Base-by-base conservation (phyloP, 1,140 invertebrate genomes). In the Capitella teleta region DNA sequence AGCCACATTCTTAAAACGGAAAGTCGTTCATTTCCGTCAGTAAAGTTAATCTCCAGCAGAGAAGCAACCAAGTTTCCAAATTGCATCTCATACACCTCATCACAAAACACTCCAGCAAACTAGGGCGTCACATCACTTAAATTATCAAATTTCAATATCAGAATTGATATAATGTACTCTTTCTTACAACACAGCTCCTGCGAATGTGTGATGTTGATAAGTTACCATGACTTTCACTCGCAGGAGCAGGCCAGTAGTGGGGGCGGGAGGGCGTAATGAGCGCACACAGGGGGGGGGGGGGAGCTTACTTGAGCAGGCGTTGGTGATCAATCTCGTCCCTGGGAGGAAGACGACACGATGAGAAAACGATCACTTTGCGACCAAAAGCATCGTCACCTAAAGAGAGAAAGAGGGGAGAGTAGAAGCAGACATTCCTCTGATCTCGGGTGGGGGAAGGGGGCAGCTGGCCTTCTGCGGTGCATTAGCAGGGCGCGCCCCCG, bases 291-390 rank as follows among this genome's bases (percentile, higher is more conserved):
- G 5, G 12, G 5, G n/a, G 8, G 25, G 2, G 2, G 21, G 38
- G 5, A 12, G 61, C 66, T 63, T 76, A 91, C 88, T 83, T 82
- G 30, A 93, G 75, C 44, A 94, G 78, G 68, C 81, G 78, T 52
- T 82, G 79, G 64, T 92, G 88, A 70, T 89, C 82, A 56, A 93
- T 76, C 57, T 82, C 81, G 64, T 84, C 84, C 63, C 83, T 87
- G 38, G 82, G 80, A n/a, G 92, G 92, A 59, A 97, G 78, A 63
- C 86, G 82, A 64, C 88, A 95, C 16, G 92, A 88, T 45, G 90
- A 94, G 43, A 97, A 85, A 36, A 93, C 86, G 65, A 98, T 94
- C 45, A 47, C 45, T 74, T 93, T 90, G 52, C 91, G 78, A 21
- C 93, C 92, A 60, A 79, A 83, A 26, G 81, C 79, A 72, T 94